Conservation (phyloP, 2,888 invertebrate genomes). For the Plebejus melissa region DNA sequence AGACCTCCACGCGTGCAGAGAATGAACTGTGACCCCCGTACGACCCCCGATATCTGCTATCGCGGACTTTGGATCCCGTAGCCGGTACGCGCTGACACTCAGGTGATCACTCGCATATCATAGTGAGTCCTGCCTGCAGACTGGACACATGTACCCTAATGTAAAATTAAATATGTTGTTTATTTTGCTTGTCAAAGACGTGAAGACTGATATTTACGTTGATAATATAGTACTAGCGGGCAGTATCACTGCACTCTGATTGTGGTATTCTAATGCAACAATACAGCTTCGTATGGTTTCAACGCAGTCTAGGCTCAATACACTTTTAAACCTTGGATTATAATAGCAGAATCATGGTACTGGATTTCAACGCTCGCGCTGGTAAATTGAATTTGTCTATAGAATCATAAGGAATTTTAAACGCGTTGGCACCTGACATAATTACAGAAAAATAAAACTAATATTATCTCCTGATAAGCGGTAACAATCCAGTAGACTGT, state of each 20-base stretch:
- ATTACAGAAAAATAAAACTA: neutral
- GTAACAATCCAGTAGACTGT: neutral
- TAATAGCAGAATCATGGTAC: too few species aligned
- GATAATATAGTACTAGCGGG: too few species aligned
- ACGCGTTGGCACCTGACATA: neutral
- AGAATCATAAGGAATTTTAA: too few species aligned
- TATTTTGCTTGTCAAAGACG: too few species aligned
- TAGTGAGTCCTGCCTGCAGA: neutral
- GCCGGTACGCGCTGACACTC: neutral
- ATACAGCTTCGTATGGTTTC: too few species aligned
- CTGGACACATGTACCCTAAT: neutral
- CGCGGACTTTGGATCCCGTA: slow-evolving; percentile 14
- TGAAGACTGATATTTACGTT: too few species aligned
- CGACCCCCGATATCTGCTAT: slow-evolving; percentile 15
- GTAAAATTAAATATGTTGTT: neutral
- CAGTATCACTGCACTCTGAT: too few species aligned
- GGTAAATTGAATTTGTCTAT: too few species aligned
- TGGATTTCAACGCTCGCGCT: too few species aligned
- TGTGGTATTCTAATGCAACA: too few species aligned
- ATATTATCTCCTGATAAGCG: neutral
- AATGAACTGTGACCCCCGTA: slow-evolving; percentile 1
- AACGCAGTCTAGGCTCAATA: too few species aligned
- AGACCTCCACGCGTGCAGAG: neutral
- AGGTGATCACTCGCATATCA: neutral
- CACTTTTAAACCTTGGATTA: too few species aligned